These are phyloP conservation scores for Scortum barcoo DNA, from an alignment of 2,113 vertebrate species.

Conservation along the genomic window DNA sequence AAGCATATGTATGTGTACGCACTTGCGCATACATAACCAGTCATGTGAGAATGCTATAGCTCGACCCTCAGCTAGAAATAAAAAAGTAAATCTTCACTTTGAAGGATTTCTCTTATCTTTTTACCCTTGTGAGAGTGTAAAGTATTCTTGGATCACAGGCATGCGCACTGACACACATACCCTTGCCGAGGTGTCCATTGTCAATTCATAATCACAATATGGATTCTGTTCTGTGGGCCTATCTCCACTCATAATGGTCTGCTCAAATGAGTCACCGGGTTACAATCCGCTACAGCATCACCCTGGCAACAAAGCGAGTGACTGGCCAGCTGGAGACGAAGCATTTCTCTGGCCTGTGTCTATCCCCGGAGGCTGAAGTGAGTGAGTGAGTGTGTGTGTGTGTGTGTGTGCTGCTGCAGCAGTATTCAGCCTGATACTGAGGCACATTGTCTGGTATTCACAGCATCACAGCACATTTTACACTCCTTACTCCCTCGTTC, in stretches of 20 bases:
- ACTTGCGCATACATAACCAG: neutral
- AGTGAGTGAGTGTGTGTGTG: constrained; percentile 35
- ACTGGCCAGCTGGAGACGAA: constrained; percentile 69
- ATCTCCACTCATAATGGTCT: constrained; percentile 62
- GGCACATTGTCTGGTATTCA: constrained; percentile 76
- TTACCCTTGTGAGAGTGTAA: neutral
- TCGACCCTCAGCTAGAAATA: neutral
- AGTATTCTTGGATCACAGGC: neutral
- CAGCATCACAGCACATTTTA: constrained; percentile 72
- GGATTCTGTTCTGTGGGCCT: constrained; percentile 82
- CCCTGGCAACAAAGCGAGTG: constrained; percentile 73
- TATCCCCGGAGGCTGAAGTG: constrained; percentile 53
- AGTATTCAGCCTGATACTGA: constrained; percentile 71
- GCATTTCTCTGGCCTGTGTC: constrained; percentile 70
- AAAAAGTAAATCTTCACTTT: neutral
- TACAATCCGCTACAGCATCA: constrained; percentile 60
- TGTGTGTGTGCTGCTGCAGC: constrained; percentile 31
- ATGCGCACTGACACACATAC: constrained; percentile 3
- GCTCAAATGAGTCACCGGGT: constrained; percentile 70
- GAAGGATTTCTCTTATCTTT: neutral
- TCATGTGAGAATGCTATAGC: neutral
- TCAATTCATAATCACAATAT: constrained; percentile 84
- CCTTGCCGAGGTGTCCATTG: constrained; percentile 50
- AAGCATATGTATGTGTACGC: neutral
- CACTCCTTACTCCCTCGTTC: constrained; percentile 65